Base-by-base conservation (phyloP, 2,113 vertebrate genomes). In the Nesogale talazaci region DNA sequence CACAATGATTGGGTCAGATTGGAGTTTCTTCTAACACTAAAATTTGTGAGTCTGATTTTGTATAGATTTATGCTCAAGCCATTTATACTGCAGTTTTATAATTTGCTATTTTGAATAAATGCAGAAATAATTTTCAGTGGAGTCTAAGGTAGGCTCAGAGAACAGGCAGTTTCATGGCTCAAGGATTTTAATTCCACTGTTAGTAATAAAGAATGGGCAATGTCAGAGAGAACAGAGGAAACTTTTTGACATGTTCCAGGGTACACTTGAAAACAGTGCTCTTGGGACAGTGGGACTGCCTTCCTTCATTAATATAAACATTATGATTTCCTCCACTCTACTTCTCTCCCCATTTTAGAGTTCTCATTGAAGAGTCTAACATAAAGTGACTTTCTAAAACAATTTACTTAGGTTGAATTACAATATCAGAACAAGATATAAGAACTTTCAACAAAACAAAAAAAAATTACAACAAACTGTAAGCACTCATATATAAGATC, bases 301-400 rank as follows among this genome's bases (percentile, higher is more conserved):
- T 59, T 9, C 46, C 9, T 87, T 89, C 2, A n/a, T 42, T 83
- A 8, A 52, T 52, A 52, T 83, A 52, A 29, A 36, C 72, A 75
- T 72, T 46, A 77, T 87, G 61, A 6, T 34, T 70, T 70, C n/a
- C 11, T 65, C 31, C 0, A 61, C 7, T 89, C 34, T 19, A 74
- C 42, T 52, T 46, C 22, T 3, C 6, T 38, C 23, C 38, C 75
- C 23, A 52, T 56, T 27, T 56, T 86, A 84, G 65, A 25, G 11
- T 72, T 89, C 93, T 69, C 22, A 78, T 70, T 63, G 38, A 84
- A 17, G 81, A 83, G 36, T 94, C 59, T 56, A 67, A 94, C 86
- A 82, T 76, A 89, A 7, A 81, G 17, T 77, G 52, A 52, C 20
- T 90, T 83, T 88, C 85, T 75, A 27, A 72, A 78, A 63, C 3